Conservation (phyloP, 2,797 vertebrate species). For the Xenopus petersii region DNA sequence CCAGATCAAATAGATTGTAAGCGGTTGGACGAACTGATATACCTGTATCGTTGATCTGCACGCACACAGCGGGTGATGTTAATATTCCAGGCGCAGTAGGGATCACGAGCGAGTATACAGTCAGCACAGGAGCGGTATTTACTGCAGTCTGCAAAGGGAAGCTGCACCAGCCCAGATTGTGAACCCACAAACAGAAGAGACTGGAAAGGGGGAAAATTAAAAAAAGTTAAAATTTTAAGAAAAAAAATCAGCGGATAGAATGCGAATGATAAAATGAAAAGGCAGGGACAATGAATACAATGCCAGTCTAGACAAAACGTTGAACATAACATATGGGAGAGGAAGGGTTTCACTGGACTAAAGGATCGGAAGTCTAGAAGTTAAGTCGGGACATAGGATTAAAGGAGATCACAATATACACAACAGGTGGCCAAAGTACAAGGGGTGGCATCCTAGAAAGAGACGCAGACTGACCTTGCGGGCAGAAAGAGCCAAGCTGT, state of each 20-base stretch:
- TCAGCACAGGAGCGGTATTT: slow-evolving; percentile 83
- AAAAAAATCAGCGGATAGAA: too few species aligned
- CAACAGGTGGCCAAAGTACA: too few species aligned
- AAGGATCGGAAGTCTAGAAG: too few species aligned
- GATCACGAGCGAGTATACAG: slow-evolving; percentile 85
- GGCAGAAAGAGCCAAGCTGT: slow-evolving; percentile 84
- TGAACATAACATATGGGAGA: too few species aligned
- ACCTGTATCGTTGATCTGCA: slow-evolving; percentile 53
- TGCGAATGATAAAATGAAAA: too few species aligned
- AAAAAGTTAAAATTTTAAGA: background rate
- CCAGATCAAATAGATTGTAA: too few species aligned
- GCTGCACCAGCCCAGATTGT: slow-evolving; percentile 73
- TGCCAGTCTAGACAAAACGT: too few species aligned
- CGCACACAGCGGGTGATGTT: slow-evolving; percentile 65
- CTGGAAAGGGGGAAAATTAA: slow-evolving; percentile 56
- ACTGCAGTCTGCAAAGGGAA: slow-evolving; percentile 80
- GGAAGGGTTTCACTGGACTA: too few species aligned
- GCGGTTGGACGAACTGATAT: background rate
- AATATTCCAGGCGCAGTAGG: slow-evolving; percentile 85
- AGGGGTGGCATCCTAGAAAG: too few species aligned
- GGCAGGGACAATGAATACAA: too few species aligned
- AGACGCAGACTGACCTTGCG: slow-evolving; percentile 70
- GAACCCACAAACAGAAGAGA: slow-evolving; percentile 80
- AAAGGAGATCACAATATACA: too few species aligned
- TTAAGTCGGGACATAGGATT: too few species aligned